phyloP scores from a whole-genome alignment of 2,113 vertebrate species.

The Corythornis cristatus region DNA sequence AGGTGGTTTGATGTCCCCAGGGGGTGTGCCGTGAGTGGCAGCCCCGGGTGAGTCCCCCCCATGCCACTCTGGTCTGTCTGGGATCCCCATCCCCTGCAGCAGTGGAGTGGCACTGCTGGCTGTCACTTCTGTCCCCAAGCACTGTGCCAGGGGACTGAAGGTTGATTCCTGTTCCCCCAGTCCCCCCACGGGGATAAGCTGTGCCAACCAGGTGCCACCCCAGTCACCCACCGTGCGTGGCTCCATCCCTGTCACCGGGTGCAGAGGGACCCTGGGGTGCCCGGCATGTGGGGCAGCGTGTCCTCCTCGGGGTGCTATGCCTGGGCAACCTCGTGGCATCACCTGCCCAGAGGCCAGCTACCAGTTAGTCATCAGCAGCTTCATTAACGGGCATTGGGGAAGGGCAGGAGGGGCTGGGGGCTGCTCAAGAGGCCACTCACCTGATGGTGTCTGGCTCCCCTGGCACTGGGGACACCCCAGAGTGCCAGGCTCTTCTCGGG shows the following conservation, averaged over 20 bases:
- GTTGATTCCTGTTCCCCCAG: not conserved
- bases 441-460: not conserved
- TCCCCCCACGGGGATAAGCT: rapidly evolving
- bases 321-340: not conserved
- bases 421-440: not conserved
- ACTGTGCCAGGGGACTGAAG: not conserved
- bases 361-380: not conserved
- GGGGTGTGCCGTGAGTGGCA: rapidly evolving
- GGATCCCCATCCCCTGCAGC: rapidly evolving
- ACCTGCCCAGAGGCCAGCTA: not conserved
- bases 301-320: not conserved
- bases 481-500: not conserved
- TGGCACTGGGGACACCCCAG: conserved; percentile 13
- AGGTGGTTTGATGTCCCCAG: not conserved
- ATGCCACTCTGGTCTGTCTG: not conserved
- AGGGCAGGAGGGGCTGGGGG: not conserved
- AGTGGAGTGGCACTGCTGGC: not conserved
- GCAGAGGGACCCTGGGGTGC: not conserved
- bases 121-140: not conserved
- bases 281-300: conserved; percentile 63
- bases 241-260: not conserved
- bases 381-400: rapidly evolving
- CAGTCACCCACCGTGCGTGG: conserved; percentile 64
- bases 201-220: not conserved
- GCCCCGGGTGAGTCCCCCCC: too few species aligned